A percentile compares a stretch with the other conserved stretches of the same genome.
These are phyloP conservation scores for Poecilia gillii DNA, from an alignment of 2,797 vertebrate species.

Conservation along the genomic window DNA sequence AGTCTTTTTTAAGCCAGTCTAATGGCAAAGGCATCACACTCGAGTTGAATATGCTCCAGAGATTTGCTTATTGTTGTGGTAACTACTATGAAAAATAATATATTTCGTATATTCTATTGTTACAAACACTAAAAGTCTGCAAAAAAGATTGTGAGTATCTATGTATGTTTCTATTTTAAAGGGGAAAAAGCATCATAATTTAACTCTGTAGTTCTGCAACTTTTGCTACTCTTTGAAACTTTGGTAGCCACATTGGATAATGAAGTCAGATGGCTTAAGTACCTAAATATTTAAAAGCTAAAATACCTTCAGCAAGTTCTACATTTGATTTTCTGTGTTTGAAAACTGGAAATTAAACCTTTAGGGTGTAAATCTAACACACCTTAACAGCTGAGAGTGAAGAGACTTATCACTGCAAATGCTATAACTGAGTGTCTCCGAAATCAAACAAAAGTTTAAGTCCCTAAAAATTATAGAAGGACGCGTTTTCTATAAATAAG, in stretches of 20 bases:
- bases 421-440: slow-evolving; percentile 17
- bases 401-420: slow-evolving; percentile 11
- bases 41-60: not conserved
- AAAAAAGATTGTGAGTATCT: not conserved
- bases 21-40: not conserved
- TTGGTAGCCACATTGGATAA: not conserved
- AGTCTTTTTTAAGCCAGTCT: too few species aligned
- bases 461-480: not conserved
- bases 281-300: not conserved
- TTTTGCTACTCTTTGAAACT: not conserved
- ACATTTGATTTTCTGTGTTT: not conserved
- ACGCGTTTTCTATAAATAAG: not conserved
- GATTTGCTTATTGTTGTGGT: not conserved
- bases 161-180: not conserved
- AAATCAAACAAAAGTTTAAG: slow-evolving; percentile 2
- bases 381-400: slow-evolving; percentile 4
- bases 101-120: not conserved
- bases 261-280: not conserved
- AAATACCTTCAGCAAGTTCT: not conserved
- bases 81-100: too few species aligned
- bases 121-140: not conserved
- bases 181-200: not conserved
- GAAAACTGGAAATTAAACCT: not conserved
- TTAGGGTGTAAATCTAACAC: not conserved
- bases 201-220: not conserved